Conservation (phyloP, 1,140 invertebrate genomes). For the Epicauta chinensis region DNA sequence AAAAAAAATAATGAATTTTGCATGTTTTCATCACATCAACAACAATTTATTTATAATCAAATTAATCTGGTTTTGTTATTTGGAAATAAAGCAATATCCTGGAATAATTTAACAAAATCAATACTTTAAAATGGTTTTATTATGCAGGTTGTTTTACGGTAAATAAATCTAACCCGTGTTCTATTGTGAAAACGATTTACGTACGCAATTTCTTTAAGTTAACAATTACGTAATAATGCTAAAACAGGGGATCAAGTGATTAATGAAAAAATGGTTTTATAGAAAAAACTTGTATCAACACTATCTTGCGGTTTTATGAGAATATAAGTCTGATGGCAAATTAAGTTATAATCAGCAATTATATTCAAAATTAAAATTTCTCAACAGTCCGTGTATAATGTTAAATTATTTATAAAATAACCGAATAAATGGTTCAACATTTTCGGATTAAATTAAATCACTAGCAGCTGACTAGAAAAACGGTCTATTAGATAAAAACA, state of each 20-base stretch:
- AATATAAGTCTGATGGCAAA: too few relatives aligned
- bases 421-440: slow-evolving; percentile 8
- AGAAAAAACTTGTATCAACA: too few relatives aligned
- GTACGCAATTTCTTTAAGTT: too few relatives aligned
- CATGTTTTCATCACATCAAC: slow-evolving; percentile 8
- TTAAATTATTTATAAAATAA: not conserved
- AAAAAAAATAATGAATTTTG: not conserved
- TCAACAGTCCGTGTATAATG: too few relatives aligned
- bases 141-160: slow-evolving; percentile 9
- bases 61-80: slow-evolving; percentile 1
- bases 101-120: slow-evolving; percentile 3
- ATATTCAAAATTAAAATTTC: too few relatives aligned
- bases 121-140: not conserved
- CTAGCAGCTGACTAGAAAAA: slow-evolving; percentile 15
- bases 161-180: too few relatives aligned
- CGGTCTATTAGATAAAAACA: slow-evolving; percentile 15
- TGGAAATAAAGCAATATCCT: slow-evolving; percentile 7
- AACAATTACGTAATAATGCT: too few relatives aligned
- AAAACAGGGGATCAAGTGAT: too few relatives aligned
- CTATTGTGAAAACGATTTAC: too few relatives aligned
- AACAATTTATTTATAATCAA: slow-evolving; percentile 1
- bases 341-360: too few relatives aligned
- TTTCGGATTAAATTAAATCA: slow-evolving; percentile 6
- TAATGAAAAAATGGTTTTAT: too few relatives aligned
- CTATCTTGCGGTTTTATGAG: too few relatives aligned